phyloP scores from a whole-genome alignment of 1,140 invertebrate genomes.

The Pararge aegeria region DNA sequence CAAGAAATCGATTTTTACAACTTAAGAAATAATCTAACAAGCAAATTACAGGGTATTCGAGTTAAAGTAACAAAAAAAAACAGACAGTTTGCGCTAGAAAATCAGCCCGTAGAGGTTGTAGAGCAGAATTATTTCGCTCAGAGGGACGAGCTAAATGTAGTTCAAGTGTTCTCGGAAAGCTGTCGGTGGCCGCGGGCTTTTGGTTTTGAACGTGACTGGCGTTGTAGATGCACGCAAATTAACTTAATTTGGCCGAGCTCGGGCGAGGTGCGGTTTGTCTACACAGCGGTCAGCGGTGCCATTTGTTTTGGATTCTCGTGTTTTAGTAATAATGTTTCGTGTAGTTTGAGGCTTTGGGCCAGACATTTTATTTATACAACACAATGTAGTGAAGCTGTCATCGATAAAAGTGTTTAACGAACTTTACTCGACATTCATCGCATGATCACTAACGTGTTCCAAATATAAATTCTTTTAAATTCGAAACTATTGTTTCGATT shows the following conservation, averaged over 20 bases:
- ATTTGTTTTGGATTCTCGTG: neutral
- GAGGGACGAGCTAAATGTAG: conserved; percentile 57
- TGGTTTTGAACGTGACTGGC: conserved; percentile 68
- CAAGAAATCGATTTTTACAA: neutral
- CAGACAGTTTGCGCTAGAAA: conserved; percentile 36
- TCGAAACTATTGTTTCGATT: too few relatives aligned
- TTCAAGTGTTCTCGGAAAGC: conserved; percentile 56
- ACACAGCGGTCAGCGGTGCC: conserved; percentile 7
- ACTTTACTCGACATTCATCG: too few relatives aligned
- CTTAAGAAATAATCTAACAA: conserved; percentile 3
- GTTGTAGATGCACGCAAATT: conserved; percentile 64
- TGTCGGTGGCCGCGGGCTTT: conserved; percentile 54
- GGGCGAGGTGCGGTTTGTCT: conserved; percentile 17
- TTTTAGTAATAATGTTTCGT: neutral
- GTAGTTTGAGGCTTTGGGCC: too few relatives aligned
- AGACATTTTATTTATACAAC: too few relatives aligned
- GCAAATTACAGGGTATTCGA: conserved; percentile 5
- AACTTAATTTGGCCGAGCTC: conserved; percentile 56
- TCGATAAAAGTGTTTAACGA: too few relatives aligned
- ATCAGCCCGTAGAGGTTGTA: conserved; percentile 33
- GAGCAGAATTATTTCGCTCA: conserved; percentile 48
- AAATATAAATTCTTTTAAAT: too few relatives aligned
- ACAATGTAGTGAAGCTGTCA: too few relatives aligned
- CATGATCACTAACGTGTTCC: too few relatives aligned
- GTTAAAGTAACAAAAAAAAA: conserved; percentile 8